Base-by-base conservation (phyloP, 1,140 invertebrate genomes). In the roundworm (Caenorhabditis elegans) region DNA sequence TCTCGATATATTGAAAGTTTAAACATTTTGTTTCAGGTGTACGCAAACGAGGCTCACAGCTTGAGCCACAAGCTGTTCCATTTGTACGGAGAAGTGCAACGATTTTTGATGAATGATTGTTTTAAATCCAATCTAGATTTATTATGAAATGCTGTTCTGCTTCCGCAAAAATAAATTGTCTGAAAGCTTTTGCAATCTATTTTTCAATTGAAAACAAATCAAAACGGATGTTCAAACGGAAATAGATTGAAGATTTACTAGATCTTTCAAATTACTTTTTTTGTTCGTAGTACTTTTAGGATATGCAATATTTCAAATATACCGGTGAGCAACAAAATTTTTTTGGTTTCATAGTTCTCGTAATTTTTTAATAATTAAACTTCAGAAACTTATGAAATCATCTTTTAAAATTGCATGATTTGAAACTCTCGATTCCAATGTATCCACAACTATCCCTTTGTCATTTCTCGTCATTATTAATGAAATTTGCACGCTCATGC, bases 11-110 rank as follows among this genome's bases (percentile, higher is more conserved):
- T 46, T 15, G 6, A 53, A 19, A 79, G n/a, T n/a, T n/a, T 36
- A 51, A 17, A 28, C 24, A 15, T 34, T 76, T 80, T 15, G 43
- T 77, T 83, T 77, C 77, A 89, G 86, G 80, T 88, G 0, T 88
- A 88, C 60, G 80, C 88, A 5, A 87, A 88, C 78, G 47, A 78
- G 15, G 49, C 26, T 11, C 77, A 78, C 19, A 53, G 47, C 17
- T 34, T 78, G 49, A 36, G 19, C 39, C 34, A 15, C 1, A 53
- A 51, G 49, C 15, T 49, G n/a, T 43, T 53, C 65, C 88, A 89
- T 80, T 51, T 88, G 10, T 88, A 87, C 43, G 78, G 19, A n/a
- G 77, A 78, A 78, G 28, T 78, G 3, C 60, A 70, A 70, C 4
- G 60, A 34, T 70, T 70, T 28, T 43, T 70, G 34, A 70, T 43